A percentile compares a stretch with the other conserved stretches of the same genome.
Evolutionary conservation across 2,888 invertebrate genomes (phyloP).

Genomic region (Xanthorhoe spadicearia): DNA sequence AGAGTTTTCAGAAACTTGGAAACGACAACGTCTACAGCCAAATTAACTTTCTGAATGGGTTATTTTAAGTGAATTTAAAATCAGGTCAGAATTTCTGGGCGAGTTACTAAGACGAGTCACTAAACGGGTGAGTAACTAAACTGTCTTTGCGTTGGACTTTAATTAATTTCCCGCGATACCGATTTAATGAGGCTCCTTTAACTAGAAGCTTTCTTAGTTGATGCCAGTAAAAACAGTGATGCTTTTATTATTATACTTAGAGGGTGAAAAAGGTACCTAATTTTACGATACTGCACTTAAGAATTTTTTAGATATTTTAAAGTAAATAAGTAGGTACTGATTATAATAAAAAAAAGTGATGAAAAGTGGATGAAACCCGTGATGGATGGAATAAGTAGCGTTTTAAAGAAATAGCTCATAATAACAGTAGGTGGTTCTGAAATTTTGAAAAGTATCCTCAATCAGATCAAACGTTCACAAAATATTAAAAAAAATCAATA

Average conservation of each 20-base stretch:
- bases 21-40: constrained; percentile 26
- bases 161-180: constrained; percentile 54
- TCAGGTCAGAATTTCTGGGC: constrained; percentile 25
- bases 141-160: constrained; percentile 42
- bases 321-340: too few species aligned
- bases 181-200: constrained; percentile 45
- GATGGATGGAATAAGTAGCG: too few species aligned
- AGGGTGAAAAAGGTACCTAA: too few species aligned
- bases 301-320: too few species aligned
- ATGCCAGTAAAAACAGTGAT: constrained; percentile 11
- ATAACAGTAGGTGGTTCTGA: too few species aligned
- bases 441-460: too few species aligned
- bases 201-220: constrained; percentile 22
- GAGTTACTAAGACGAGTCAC: constrained; percentile 12
- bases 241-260: not conserved
- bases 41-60: constrained; percentile 40
- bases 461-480: not conserved
- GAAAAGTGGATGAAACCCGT: too few species aligned
- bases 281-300: too few species aligned
- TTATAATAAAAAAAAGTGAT: too few species aligned
- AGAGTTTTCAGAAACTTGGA: constrained; percentile 19
- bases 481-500: constrained; percentile 5
- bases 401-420: too few species aligned
- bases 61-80: constrained; percentile 41
- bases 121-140: constrained; percentile 31